These are phyloP conservation scores for Platycheirus albimanus DNA, from an alignment of 2,888 invertebrate species.

Conservation along the genomic window DNA sequence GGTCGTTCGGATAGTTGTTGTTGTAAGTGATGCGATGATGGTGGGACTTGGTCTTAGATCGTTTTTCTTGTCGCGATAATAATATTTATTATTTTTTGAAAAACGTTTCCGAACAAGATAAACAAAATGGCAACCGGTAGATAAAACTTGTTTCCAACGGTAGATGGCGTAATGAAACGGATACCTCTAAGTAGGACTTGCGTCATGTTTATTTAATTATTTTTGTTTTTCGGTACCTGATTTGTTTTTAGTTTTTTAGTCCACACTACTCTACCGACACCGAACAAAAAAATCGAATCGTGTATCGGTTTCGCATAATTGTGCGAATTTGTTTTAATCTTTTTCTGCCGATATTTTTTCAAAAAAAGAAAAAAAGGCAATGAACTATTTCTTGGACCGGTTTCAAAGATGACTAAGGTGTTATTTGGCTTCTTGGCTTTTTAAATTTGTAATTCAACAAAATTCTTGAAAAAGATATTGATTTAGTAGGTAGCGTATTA, in stretches of 20 bases:
- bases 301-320: conserved; percentile 56
- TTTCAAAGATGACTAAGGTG: background rate
- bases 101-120: conserved; percentile 67
- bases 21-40: background rate
- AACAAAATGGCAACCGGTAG: conserved; percentile 39
- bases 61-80: conserved; percentile 29
- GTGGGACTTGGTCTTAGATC: background rate
- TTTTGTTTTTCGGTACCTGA: conserved; percentile 27
- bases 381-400: conserved; percentile 66
- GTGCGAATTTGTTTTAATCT: conserved; percentile 35
- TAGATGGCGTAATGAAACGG: conserved; percentile 56
- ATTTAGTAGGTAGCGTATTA: conserved; percentile 19
- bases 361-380: conserved; percentile 33
- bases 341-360: background rate
- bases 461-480: conserved; percentile 35
- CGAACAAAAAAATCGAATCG: too few species aligned
- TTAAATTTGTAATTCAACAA: conserved; percentile 7
- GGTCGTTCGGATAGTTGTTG: conserved; percentile 4
- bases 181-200: conserved; percentile 41
- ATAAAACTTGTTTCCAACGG: conserved; percentile 39
- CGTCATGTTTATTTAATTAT: conserved; percentile 18
- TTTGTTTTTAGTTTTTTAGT: background rate
- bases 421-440: conserved; percentile 36
- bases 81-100: conserved; percentile 18
- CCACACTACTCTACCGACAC: too few species aligned